Percentiles rank a stretch among this genome's conserved stretches.
Evolutionary conservation across 2,888 invertebrate species (phyloP).

Genomic region (Nyleta sp.): DNA sequence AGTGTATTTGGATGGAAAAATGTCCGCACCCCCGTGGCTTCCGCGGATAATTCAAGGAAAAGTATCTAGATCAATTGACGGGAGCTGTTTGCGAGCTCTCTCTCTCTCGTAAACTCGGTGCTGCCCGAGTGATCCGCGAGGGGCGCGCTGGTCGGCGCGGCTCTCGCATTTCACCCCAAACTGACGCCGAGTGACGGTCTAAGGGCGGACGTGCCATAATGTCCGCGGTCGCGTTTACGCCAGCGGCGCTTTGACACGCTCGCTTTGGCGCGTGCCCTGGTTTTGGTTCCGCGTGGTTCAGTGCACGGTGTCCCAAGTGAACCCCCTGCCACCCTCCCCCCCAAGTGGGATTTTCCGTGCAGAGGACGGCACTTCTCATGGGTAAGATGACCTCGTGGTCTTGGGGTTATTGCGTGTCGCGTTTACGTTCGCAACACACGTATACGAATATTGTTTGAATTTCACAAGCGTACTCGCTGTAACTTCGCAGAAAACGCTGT

Average conservation of each 20-base stretch:
- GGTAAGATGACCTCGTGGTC: too few relatives aligned
- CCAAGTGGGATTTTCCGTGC: too few relatives aligned
- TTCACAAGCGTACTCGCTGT: too few relatives aligned
- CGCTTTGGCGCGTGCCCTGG: constrained; percentile 24
- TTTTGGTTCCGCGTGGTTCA: constrained; percentile 35
- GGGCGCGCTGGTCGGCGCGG: constrained; percentile 52
- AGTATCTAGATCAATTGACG: constrained; percentile 66
- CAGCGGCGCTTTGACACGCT: constrained; percentile 60
- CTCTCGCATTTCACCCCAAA: constrained; percentile 63
- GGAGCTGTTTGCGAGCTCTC: constrained; percentile 50
- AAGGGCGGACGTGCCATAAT: constrained; percentile 74
- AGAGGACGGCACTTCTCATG: too few relatives aligned
- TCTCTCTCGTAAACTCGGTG: constrained; percentile 40
- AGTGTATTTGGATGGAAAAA: too few relatives aligned
- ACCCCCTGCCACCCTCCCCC: too few relatives aligned
- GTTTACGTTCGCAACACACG: too few relatives aligned
- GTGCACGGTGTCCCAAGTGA: constrained; percentile 32
- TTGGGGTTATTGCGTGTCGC: too few relatives aligned
- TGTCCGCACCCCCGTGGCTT: constrained; percentile 1
- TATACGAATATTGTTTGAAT: too few relatives aligned
- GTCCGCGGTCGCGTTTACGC: constrained; percentile 69
- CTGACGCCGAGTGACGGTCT: constrained; percentile 62
- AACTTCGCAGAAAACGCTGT: too few relatives aligned
- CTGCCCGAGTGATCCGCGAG: constrained; percentile 44
- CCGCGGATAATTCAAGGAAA: constrained; percentile 44